Evolutionary conservation across 2,888 invertebrate species (phyloP).

Genomic region (Uloborus plumipes): DNA sequence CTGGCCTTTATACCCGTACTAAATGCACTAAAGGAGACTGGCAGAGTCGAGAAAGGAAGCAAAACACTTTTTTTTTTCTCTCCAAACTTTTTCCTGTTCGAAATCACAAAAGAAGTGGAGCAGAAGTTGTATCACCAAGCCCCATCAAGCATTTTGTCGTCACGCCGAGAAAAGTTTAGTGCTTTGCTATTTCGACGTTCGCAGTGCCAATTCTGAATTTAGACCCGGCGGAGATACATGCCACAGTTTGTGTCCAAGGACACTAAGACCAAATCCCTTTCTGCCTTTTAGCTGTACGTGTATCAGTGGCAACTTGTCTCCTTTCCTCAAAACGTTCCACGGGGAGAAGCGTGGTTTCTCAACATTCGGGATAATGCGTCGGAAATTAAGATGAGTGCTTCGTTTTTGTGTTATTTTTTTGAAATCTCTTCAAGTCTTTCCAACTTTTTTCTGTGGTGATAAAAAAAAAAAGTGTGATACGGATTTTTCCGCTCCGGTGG

Average conservation of each 20-base stretch:
- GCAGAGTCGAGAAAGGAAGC: background rate
- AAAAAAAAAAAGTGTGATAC: too few species aligned
- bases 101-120: too few species aligned
- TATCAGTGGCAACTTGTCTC: background rate
- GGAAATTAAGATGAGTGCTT: slow-evolving; percentile 23
- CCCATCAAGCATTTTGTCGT: slow-evolving; percentile 35
- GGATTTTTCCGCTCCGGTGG: too few species aligned
- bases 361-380: slow-evolving; percentile 22
- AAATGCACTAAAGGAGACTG: background rate
- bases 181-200: slow-evolving; percentile 49
- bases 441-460: background rate
- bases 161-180: slow-evolving; percentile 34
- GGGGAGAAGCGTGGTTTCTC: too few species aligned
- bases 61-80: background rate
- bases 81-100: too few species aligned
- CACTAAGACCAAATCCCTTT: slow-evolving; percentile 37
- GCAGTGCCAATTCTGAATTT: slow-evolving; percentile 65
- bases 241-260: slow-evolving; percentile 50
- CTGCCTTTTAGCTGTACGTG: slow-evolving; percentile 11
- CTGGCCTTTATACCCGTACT: background rate
- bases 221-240: slow-evolving; percentile 49
- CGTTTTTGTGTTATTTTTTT: slow-evolving; percentile 1
- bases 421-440: slow-evolving; percentile 10
- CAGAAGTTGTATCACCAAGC: slow-evolving; percentile 12
- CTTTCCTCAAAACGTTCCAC: background rate